phyloP scores from a whole-genome alignment of 1,140 invertebrate species.

The Caenorhabditis remanei region DNA sequence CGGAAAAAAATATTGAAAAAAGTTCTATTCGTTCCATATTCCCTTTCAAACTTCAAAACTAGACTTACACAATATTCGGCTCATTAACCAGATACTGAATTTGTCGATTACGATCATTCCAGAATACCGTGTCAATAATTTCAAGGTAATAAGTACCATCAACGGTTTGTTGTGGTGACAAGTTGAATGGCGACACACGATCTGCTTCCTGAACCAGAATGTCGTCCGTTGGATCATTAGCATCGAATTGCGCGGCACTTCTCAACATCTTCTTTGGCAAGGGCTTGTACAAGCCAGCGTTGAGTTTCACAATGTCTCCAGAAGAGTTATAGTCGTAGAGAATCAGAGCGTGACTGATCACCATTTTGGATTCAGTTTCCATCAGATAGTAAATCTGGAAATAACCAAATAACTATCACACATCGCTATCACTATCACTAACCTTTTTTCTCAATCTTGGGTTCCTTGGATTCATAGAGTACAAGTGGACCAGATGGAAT shows the following conservation, averaged over 20 bases:
- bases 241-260: not conserved
- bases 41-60: not conserved
- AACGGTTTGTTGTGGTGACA: not conserved
- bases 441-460: slow-evolving; percentile 59
- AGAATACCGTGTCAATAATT: slow-evolving; percentile 25
- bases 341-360: slow-evolving; percentile 60
- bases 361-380: slow-evolving; percentile 53
- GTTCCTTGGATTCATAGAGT: slow-evolving; percentile 56
- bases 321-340: slow-evolving; percentile 58
- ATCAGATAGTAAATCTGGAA: slow-evolving; percentile 62
- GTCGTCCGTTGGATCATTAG: not conserved
- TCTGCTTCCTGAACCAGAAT: not conserved
- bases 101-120: slow-evolving; percentile 53
- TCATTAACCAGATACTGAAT: slow-evolving; percentile 53
- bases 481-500: slow-evolving; percentile 57
- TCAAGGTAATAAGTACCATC: not conserved
- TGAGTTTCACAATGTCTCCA: slow-evolving; percentile 22
- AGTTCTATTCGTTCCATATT: no score
- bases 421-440: not conserved
- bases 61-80: slow-evolving; percentile 32
- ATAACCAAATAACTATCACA: not conserved
- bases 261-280: not conserved
- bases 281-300: not conserved
- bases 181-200: not conserved
- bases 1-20: no score